Percentiles rank a stretch among this genome's conserved stretches.
phyloP scores from a whole-genome alignment of 2,797 vertebrate genomes.

The Harpagifer antarcticus region DNA sequence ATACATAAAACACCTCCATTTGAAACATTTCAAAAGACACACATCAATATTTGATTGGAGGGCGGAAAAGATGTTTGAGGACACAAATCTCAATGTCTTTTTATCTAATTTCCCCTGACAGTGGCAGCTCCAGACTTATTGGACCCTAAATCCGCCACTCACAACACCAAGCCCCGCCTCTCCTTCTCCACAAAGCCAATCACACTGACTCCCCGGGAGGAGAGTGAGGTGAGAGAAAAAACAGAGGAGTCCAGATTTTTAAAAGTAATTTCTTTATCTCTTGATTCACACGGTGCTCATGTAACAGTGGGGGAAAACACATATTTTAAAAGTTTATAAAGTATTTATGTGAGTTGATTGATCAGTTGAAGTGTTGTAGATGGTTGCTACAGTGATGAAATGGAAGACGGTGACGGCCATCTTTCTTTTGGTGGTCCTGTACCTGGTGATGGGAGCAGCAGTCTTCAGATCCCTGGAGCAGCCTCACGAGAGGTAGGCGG shows the following conservation, averaged over 20 bases:
- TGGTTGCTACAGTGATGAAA: slow-evolving; percentile 95
- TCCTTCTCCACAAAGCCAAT: slow-evolving; percentile 96
- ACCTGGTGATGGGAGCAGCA: slow-evolving; percentile 95
- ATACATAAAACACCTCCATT: too few relatives aligned
- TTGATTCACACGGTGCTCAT: neutral
- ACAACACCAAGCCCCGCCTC: slow-evolving; percentile 96
- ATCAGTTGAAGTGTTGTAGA: slow-evolving; percentile 70
- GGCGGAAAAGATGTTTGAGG: neutral
- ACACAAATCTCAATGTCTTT: slow-evolving; percentile 29
- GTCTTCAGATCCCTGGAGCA: slow-evolving; percentile 96
- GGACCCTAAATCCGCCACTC: slow-evolving; percentile 96
- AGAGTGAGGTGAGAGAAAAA: slow-evolving; percentile 85
- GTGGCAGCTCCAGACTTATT: slow-evolving; percentile 98
- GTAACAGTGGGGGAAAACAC: neutral
- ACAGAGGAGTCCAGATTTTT: slow-evolving; percentile 3
- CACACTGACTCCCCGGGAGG: slow-evolving; percentile 89
- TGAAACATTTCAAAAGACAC: too few relatives aligned
- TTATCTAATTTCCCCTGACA: slow-evolving; percentile 71
- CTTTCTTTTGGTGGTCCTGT: slow-evolving; percentile 95
- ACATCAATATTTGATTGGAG: too few relatives aligned
- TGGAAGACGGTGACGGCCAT: slow-evolving; percentile 97
- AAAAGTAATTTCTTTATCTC: neutral
- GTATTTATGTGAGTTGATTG: slow-evolving; percentile 35
- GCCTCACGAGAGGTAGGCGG: slow-evolving; percentile 89
- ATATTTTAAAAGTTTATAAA: neutral